Base-by-base conservation (phyloP, 2,113 vertebrate species). In the Sterna hirundo region DNA sequence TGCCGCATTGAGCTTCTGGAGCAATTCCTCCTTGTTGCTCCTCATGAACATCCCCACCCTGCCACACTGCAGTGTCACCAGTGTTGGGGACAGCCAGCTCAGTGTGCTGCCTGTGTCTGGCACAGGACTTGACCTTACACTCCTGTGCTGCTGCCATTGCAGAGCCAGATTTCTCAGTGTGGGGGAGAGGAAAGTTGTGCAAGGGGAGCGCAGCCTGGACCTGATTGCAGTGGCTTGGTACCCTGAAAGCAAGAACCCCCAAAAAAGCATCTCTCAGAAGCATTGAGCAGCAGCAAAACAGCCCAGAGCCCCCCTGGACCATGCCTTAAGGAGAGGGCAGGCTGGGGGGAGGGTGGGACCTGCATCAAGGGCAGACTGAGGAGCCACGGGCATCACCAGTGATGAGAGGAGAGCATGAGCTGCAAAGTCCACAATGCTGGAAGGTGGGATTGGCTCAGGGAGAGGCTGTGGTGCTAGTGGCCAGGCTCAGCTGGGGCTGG, bases 1-100 rank as follows among this genome's bases (percentile, higher is more conserved):
- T 0, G 21, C 32, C 18, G 60, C 2, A 14, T 11, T 30, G 65
- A 6, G 4, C 10, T 64, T 27, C 57, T 23, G 38, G 52, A 46
- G 42, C 36, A 51, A 22, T 15, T 57, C 52, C 18, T 60, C 20
- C 13, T 22, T 16, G 4, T 46, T 55, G 23, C 13, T 57, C 54
- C 29, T 49, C 42, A 0, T 0, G 5, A 26, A 38, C 22, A 7
- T 4, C 19, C 32, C 25, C 14, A 15, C 13, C 19, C 62, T 47
- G 62, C 14, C 76, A 3, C 16, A 0, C 47, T 51, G 64, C 46
- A 5, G 25, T 3, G 51, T 27, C 83, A 18, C 46, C 11, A 15
- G 17, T 5, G 34, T 0, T 38, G 55, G 68, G 49, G 44, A 52
- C 44, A 69, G 68, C 26, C 72, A 21, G 3, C 0, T 79, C 17